Base-by-base conservation (phyloP, 2,113 vertebrate species). In the Cyprinodon brontotheroides region DNA sequence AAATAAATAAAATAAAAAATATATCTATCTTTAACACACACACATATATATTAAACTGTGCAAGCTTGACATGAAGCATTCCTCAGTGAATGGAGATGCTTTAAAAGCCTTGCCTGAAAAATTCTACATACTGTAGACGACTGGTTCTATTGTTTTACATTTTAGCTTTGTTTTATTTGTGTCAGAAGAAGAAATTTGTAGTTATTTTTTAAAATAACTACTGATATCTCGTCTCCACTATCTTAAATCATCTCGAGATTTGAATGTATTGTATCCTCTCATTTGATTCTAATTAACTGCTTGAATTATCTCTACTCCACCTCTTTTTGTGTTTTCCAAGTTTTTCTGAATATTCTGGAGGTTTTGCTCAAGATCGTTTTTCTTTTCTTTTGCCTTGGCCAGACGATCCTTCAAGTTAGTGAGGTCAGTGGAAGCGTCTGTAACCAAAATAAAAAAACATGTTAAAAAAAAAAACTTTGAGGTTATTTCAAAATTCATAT, bases 241-340 rank as follows among this genome's bases (percentile, higher is more conserved):
- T 57, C 20, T 20, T 57, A 7, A 9, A 57, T n/a, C 6, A 5
- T 20, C 50, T 57, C 9, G 17, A 20, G 50, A 57, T 57, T 8
- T n/a, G 2, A 1, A 57, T 57, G 50, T 20, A 57, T 57, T 57
- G 50, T 57, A 20, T 20, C 20, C 10, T n/a, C 9, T 20, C 6
- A 15, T 6, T 8, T 10, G 6, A 4, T 71, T 22, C 50, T 4
- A 59, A 13, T 22, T 50, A 36, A 61, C 5, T 37, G 15, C 41
- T 45, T 57, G 0, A 40, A 48, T 57, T 61, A 72, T 39, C 47
- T 79, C 50, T 78, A 96, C n/a, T 80, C 43, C 81, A 98, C 98
- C 97, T 95, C 92, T 93, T 4, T 89, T 93, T 75, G 95, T 95
- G 72, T 88, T 82, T 0, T 80, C 89, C 15, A 99, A 89, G 17